Evolutionary conservation across 2,888 invertebrate species (phyloP).

Genomic region (Norana najaformis): DNA sequence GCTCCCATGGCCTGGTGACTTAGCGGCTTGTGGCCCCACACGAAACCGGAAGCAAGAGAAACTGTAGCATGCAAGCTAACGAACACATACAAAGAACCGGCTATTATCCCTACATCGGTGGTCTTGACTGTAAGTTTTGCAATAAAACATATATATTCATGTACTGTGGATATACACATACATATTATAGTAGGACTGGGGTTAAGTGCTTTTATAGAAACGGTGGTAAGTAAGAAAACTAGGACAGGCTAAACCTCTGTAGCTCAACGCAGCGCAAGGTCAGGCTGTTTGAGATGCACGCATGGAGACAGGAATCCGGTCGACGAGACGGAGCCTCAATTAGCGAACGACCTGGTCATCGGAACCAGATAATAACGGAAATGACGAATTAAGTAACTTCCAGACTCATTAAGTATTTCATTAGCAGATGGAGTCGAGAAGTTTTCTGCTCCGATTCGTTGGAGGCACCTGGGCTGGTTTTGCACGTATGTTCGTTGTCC

Average conservation of each 20-base stretch:
- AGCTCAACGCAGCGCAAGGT: not conserved
- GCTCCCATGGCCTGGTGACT: not conserved
- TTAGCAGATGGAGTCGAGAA: not conserved
- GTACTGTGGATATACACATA: not conserved
- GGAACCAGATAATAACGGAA: not conserved
- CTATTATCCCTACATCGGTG: not conserved
- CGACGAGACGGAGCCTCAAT: not conserved
- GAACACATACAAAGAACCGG: not conserved
- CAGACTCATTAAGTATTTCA: not conserved
- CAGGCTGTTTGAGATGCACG: not conserved
- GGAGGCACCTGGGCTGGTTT: not conserved
- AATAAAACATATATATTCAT: conserved; percentile 4
- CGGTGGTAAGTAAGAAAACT: not conserved
- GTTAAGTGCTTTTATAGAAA: not conserved
- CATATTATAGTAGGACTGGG: not conserved
- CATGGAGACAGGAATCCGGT: not conserved
- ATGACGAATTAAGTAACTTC: not conserved
- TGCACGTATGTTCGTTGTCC: not conserved
- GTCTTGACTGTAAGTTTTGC: not conserved
- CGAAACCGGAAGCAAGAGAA: conserved; percentile 13
- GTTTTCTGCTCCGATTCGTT: not conserved
- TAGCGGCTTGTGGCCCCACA: not conserved
- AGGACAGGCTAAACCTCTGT: not conserved
- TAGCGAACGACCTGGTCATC: not conserved
- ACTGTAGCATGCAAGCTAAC: not conserved